Conservation (phyloP, 2,888 invertebrate genomes). For the Callinectes sapidus region DNA sequence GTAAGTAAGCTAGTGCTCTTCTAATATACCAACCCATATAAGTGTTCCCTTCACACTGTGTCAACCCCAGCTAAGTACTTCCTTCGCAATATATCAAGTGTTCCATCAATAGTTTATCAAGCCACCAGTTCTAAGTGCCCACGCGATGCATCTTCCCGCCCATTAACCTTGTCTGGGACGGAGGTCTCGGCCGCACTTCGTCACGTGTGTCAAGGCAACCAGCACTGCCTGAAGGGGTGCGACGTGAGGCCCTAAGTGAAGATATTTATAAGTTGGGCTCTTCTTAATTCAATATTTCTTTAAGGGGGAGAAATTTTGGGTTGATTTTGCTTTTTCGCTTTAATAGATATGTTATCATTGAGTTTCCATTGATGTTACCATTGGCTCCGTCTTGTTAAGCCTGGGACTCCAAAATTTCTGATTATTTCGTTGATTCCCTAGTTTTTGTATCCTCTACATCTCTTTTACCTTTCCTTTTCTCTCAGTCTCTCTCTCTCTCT, state of each 20-base stretch:
- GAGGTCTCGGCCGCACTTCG: slow-evolving; percentile 12
- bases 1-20: not conserved
- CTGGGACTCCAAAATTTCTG: not conserved
- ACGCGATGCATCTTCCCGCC: not conserved
- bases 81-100: slow-evolving; percentile 17
- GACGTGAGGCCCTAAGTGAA: not conserved
- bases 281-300: not conserved
- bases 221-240: not conserved
- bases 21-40: not conserved
- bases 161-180: not conserved
- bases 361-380: not conserved
- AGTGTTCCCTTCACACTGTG: not conserved
- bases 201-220: slow-evolving; percentile 4
- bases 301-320: not conserved
- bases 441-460: not conserved
- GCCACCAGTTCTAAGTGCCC: not conserved
- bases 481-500: not conserved
- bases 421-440: not conserved
- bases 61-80: slow-evolving; percentile 19
- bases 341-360: not conserved
- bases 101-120: not conserved
- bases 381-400: not conserved
- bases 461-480: slow-evolving; percentile 16
- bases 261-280: not conserved
- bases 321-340: not conserved